These are phyloP conservation scores for Trichomalopsis sarcophagae DNA, from an alignment of 1,140 invertebrate species.

Conservation along the genomic window DNA sequence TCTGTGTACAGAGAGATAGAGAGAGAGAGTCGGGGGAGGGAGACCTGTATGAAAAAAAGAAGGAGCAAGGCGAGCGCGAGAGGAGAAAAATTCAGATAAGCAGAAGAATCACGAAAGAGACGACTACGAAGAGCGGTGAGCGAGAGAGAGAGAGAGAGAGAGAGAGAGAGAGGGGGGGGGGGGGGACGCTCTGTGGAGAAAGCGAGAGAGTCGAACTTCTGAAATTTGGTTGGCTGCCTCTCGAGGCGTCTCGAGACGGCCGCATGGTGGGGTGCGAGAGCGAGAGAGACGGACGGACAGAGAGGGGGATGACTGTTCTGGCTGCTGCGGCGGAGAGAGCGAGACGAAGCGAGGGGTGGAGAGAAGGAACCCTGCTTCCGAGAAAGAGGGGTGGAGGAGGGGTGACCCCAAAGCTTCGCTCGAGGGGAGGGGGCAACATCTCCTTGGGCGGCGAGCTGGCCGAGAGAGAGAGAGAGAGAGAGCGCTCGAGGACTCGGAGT, in stretches of 20 bases:
- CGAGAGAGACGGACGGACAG: background rate
- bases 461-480: constrained; percentile 49
- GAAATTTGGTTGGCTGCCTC: constrained; percentile 72
- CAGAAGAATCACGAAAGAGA: constrained; percentile 35
- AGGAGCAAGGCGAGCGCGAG: constrained; percentile 23
- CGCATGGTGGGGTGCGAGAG: constrained; percentile 27
- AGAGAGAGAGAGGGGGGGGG: background rate
- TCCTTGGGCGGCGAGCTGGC: constrained; percentile 26
- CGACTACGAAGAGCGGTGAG: background rate
- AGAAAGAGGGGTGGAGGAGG: constrained; percentile 31
- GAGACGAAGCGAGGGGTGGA: constrained; percentile 21
- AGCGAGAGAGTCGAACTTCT: constrained; percentile 59
- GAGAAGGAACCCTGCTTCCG: background rate
- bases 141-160: constrained; percentile 45
- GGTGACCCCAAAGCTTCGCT: constrained; percentile 34
- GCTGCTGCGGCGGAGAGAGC: background rate
- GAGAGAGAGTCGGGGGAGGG: background rate
- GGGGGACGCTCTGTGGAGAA: background rate
- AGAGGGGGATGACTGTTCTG: constrained; percentile 13
- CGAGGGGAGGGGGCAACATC: constrained; percentile 36
- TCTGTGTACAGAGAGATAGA: background rate
- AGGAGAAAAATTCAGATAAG: constrained; percentile 48
- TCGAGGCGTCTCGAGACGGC: constrained; percentile 50
- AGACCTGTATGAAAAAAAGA: background rate
- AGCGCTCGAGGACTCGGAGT: constrained; percentile 61